Conservation (phyloP, 2,113 vertebrate genomes). For the Barbus barbus region DNA sequence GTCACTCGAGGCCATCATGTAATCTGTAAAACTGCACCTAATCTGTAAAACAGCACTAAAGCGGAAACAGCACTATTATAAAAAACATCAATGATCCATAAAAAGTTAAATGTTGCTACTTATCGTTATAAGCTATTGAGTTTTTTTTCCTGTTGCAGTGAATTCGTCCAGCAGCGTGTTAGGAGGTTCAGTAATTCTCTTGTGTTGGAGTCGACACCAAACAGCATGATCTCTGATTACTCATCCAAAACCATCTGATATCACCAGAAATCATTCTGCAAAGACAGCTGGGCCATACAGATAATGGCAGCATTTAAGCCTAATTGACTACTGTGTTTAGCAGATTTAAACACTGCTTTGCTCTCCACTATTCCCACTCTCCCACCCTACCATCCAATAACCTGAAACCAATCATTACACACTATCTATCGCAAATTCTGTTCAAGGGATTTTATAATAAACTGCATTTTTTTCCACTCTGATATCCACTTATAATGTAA, state of each 20-base stretch:
- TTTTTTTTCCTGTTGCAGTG: not conserved
- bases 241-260: slow-evolving; percentile 40
- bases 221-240: slow-evolving; percentile 43
- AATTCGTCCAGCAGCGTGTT: not conserved
- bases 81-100: too few relatives aligned
- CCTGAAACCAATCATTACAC: not conserved
- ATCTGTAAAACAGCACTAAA: too few relatives aligned
- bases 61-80: too few relatives aligned
- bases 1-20: not conserved
- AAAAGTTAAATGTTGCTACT: slow-evolving; percentile 9
- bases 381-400: slow-evolving; percentile 3
- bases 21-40: not conserved
- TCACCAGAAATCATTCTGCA: slow-evolving; percentile 34
- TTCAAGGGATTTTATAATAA: not conserved
- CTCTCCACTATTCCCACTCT: not conserved
- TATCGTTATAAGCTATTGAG: not conserved
- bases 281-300: slow-evolving; percentile 42
- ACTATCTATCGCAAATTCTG: not conserved
- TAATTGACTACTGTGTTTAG: slow-evolving; percentile 29
- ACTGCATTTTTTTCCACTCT: not conserved
- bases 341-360: slow-evolving; percentile 31
- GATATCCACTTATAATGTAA: too few relatives aligned
- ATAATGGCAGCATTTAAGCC: slow-evolving; percentile 38
- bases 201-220: slow-evolving; percentile 4
- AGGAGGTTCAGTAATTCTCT: not conserved